These are phyloP conservation scores for pig (Sus scrofa) DNA, from an alignment of 2,113 vertebrate species.

Conservation along the genomic window DNA sequence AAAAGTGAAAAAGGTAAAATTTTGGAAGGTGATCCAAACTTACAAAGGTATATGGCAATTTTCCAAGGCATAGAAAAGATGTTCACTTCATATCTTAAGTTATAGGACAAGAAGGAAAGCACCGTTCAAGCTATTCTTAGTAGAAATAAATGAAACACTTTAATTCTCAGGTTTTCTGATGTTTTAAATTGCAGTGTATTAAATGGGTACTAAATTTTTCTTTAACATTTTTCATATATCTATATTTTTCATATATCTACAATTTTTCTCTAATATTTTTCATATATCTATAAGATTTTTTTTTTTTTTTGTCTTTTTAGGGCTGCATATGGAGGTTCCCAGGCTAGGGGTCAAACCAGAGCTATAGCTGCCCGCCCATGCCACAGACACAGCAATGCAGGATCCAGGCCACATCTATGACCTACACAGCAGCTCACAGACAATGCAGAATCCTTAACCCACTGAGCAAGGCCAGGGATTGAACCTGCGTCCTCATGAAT, in stretches of 20 bases:
- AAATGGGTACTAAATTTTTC: not conserved
- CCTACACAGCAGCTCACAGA: too few relatives aligned
- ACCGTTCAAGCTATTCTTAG: not conserved
- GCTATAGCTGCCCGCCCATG: too few relatives aligned
- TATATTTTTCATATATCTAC: not conserved
- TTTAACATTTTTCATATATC: not conserved
- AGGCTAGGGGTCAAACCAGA: too few relatives aligned
- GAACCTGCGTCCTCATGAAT: too few relatives aligned
- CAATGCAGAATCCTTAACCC: too few relatives aligned
- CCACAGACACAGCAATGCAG: too few relatives aligned
- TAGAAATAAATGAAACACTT: constrained; percentile 28
- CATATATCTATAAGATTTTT: too few relatives aligned
- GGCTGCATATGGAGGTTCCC: too few relatives aligned
- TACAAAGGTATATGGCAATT: not conserved
- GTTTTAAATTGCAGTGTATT: not conserved
- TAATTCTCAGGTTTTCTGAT: not conserved
- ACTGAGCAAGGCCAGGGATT: too few relatives aligned
- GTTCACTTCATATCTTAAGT: not conserved
- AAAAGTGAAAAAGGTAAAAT: not conserved
- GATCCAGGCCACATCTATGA: too few relatives aligned
- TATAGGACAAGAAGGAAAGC: not conserved
- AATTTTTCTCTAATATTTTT: not conserved
- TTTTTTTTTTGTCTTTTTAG: too few relatives aligned
- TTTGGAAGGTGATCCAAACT: not conserved
- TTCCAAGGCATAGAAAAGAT: constrained; percentile 19